Evolutionary conservation across 1,140 invertebrate genomes (phyloP).

Genomic region (Steinernema khuongi): DNA sequence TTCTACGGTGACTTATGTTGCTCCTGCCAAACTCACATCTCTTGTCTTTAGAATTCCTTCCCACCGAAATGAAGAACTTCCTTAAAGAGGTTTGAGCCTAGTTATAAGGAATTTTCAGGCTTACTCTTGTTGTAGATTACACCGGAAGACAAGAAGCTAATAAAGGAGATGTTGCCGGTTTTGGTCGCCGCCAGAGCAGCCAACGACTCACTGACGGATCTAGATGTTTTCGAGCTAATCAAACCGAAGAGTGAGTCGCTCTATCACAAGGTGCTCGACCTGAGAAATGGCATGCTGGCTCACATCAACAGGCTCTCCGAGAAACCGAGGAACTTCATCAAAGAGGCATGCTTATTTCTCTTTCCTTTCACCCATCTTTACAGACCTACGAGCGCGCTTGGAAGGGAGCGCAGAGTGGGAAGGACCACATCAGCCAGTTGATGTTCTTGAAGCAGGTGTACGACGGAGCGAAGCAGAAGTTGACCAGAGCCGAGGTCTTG

Average conservation of each 20-base stretch:
- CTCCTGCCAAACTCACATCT: not conserved
- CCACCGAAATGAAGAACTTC: not conserved
- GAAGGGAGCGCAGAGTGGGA: not conserved
- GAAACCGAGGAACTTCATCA: not conserved
- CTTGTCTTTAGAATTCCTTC: not conserved
- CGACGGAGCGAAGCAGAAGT: not conserved
- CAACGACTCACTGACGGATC: not conserved
- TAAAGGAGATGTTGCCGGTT: not conserved
- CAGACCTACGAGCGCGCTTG: slow-evolving; percentile 2
- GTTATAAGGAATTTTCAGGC: not conserved
- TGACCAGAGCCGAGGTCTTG: slow-evolving; percentile 5
- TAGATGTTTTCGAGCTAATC: not conserved
- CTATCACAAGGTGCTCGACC: not conserved
- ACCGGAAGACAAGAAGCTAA: not conserved
- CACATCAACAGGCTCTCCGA: not conserved
- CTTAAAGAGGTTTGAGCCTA: not conserved
- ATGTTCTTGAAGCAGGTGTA: slow-evolving; percentile 3
- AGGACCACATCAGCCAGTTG: not conserved
- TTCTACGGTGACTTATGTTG: not conserved
- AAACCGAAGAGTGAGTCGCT: slow-evolving; percentile 4
- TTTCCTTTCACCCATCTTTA: not conserved
- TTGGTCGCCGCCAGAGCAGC: not conserved
- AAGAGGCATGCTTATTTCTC: not conserved
- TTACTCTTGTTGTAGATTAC: not conserved
- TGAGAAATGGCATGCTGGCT: not conserved